A percentile compares a stretch with the other conserved stretches of the same genome.
These are phyloP conservation scores for Pempheris klunzingeri DNA, from an alignment of 2,797 vertebrate species.

Conservation along the genomic window DNA sequence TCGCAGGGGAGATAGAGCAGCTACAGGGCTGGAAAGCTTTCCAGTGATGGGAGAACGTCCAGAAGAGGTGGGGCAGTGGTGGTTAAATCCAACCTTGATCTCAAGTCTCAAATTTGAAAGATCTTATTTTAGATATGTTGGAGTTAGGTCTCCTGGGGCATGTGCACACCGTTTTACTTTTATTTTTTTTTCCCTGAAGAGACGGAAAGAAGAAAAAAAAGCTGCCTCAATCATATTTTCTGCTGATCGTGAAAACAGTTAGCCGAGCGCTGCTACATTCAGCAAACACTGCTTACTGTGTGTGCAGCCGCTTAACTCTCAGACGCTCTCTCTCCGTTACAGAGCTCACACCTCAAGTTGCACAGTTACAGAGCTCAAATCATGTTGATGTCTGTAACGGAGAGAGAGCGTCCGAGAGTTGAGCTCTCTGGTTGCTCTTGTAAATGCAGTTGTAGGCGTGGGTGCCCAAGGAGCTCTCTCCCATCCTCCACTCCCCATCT, in stretches of 20 bases:
- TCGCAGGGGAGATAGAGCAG: slow-evolving; percentile 60
- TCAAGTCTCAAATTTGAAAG: slow-evolving; percentile 44
- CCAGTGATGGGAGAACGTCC: slow-evolving; percentile 39
- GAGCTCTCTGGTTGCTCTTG: neutral
- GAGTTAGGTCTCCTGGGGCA: slow-evolving; percentile 16
- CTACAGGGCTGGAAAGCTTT: slow-evolving; percentile 35
- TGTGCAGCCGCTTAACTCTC: neutral
- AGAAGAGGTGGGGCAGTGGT: neutral
- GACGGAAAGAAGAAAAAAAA: slow-evolving; percentile 7
- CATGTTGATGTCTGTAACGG: too few relatives aligned
- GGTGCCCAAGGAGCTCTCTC: too few relatives aligned
- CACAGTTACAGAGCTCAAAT: too few relatives aligned
- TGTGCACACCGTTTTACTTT: slow-evolving; percentile 13
- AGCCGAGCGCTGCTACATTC: slow-evolving; percentile 45
- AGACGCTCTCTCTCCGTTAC: too few relatives aligned
- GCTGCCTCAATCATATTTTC: slow-evolving; percentile 44
- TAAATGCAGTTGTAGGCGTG: neutral
- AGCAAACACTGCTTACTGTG: slow-evolving; percentile 25
- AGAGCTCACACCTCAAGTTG: too few relatives aligned
- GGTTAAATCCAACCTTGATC: slow-evolving; percentile 43
- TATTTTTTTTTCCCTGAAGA: neutral
- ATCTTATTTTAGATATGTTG: slow-evolving; percentile 63
- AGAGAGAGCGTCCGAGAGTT: too few relatives aligned
- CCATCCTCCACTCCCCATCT: too few relatives aligned
- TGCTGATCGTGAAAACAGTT: slow-evolving; percentile 49